Evolutionary conservation across 1,140 invertebrate genomes (phyloP), one percentile per base, ranked within the genome.

Genomic region (Drosophila teissieri): DNA sequence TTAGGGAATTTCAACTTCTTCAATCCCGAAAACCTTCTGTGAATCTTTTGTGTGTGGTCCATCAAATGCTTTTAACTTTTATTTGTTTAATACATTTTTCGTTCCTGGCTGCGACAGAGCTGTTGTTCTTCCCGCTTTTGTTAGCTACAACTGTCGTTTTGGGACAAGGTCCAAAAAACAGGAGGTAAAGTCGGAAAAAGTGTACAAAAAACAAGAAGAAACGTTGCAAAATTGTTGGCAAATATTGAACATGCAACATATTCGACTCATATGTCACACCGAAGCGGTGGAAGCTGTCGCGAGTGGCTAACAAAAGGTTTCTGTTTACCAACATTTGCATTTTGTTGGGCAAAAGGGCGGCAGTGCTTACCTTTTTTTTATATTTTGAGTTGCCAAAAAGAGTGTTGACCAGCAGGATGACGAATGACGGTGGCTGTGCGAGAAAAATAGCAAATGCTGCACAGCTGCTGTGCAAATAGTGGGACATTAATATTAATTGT

Each of bases 231-330:
- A 89, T 91, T 90, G 90, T 91, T 88, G 76, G 90, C 84, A 91
- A 91, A 91, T 91, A 91, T 91, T 91, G 90, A 91, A 90, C 82
- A 89, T 91, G 90, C 90, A 91, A 89, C 90, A 86, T 83, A 86
- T 86, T 86, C 84, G 83, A 84, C 84, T 83, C 83, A 83, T 78
- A 80, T 83, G 83, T 89, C 83, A 88, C 79, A 76, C 46, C 74
- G 56, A 56, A 64, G 24, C 17, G 55, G 15, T 57, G 65, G 46
- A 31, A 79, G 64, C 79, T 80, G 84, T 74, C 76, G 76, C 84
- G 84, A 73, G 60, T 79, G 72, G 77, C 67, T 84, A 73, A 85
- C 75, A 85, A 83, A 91, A 77, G 89, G 89, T 75, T 86, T 78
- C 55, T 90, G 82, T 91, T 91, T 91, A 83, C 85, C 82, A 78